A percentile compares a stretch with the other conserved stretches of the same genome.
phyloP scores from a whole-genome alignment of 2,888 invertebrate genomes.

The Metacarcinus magister region DNA sequence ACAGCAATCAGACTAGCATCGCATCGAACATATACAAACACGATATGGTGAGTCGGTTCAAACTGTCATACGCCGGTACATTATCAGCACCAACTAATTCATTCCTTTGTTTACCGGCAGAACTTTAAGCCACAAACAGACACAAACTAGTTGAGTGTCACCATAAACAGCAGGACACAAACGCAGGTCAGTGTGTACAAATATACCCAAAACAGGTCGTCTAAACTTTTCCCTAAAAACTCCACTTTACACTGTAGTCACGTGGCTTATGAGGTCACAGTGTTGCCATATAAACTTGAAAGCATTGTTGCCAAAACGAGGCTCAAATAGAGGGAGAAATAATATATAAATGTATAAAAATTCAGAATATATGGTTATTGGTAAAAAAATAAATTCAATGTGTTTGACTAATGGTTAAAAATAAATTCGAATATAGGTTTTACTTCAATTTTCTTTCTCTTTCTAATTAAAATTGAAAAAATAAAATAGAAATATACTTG shows the following conservation, averaged over 20 bases:
- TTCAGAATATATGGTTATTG: background rate
- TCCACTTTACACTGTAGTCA: background rate
- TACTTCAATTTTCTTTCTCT: too few relatives aligned
- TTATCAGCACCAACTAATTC: constrained; percentile 17
- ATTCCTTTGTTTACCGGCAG: background rate
- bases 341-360: background rate
- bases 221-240: background rate
- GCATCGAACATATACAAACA: background rate
- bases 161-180: background rate
- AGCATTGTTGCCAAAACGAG: background rate
- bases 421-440: too few relatives aligned
- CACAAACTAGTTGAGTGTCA: background rate
- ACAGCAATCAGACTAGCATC: background rate
- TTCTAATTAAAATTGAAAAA: too few relatives aligned
- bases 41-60: background rate
- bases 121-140: constrained; percentile 29
- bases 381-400: background rate
- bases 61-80: background rate
- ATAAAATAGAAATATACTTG: too few relatives aligned
- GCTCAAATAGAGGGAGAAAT: background rate
- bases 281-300: background rate
- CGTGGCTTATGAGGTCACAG: background rate
- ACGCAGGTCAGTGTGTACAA: background rate
- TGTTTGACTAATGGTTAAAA: too few relatives aligned
- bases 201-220: background rate